Evolutionary conservation across 2,113 vertebrate species (phyloP), one percentile per base, ranked within the genome.

Genomic region (Psephotus haematonotus): DNA sequence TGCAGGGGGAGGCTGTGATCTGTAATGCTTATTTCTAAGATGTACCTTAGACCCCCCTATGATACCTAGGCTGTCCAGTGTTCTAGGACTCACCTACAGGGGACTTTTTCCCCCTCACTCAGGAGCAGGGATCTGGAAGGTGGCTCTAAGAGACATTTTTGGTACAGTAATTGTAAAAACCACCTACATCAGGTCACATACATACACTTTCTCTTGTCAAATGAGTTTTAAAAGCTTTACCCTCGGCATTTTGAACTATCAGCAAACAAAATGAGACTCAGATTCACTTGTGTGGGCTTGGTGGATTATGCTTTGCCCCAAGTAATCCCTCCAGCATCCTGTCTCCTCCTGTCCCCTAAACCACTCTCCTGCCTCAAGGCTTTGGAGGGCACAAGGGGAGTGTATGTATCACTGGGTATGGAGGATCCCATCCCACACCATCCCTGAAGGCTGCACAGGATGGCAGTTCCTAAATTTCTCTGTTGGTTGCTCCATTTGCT

Each of bases 381-480:
- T 81, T 43, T 35, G 43, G 43, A 59, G 77, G 41, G 31, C 31
- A 59, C 7, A 6, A 39, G 27, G 52, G 29, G 52, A 19, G 19
- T 18, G 12, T 10, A 8, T 0, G 0, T 18, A 16, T 17, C 27
- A 17, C 22, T 8, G 3, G 50, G 4, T 16, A 46, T 2, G 7
- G n/a, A 57, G n/a, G 57, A 41, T 70, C 71, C 18, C 33, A 57
- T 19, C 35, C 37, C 41, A 46, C 25, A 4, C 11, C 14, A 16
- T n/a, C 41, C 41, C 33, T 31, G 46, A 49, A 6, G 10, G 35
- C 15, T 77, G 37, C 27, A 44, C 6, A 25, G 23, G 29, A 65
- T 9, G 53, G 41, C n/a, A 41, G 27, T 67, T 67, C 24, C 11
- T 50, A 70, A 67, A 41, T 49, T 67, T 71, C 39, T 72, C n/a